These are phyloP conservation scores for Dicaeum eximium DNA, from an alignment of 2,113 vertebrate species.

Conservation along the genomic window DNA sequence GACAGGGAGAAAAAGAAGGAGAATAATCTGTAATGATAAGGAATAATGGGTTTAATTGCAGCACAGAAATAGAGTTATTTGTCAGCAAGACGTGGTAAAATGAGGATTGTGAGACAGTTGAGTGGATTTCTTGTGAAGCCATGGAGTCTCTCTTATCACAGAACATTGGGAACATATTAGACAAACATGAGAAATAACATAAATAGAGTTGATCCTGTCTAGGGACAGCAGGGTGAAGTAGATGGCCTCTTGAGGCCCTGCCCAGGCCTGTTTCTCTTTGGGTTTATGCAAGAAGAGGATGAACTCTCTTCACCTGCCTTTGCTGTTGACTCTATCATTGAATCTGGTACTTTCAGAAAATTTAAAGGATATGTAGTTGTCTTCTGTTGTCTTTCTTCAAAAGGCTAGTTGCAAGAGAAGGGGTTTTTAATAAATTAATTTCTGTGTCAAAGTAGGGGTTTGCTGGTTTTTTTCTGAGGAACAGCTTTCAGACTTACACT, in stretches of 20 bases:
- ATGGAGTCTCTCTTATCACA: constrained; percentile 14
- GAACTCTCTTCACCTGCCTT: constrained; percentile 3
- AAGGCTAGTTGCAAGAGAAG: not conserved
- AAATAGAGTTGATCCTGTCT: constrained; percentile 40
- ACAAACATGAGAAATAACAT: constrained; percentile 20
- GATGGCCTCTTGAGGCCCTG: not conserved
- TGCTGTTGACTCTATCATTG: not conserved
- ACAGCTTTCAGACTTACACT: not conserved
- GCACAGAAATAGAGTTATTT: not conserved
- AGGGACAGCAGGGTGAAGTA: not conserved
- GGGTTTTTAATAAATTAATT: not conserved
- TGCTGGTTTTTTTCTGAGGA: not conserved
- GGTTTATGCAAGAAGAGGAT: not conserved
- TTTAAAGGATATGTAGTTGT: not conserved
- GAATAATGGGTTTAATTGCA: constrained; percentile 22
- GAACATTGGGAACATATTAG: not conserved
- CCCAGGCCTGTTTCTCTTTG: not conserved
- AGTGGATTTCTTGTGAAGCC: not conserved
- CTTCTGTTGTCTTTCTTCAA: not conserved
- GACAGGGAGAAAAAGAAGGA: not conserved
- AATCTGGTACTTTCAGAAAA: not conserved
- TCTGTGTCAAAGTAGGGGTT: not conserved
- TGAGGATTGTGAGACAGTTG: not conserved
- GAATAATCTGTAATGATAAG: constrained; percentile 14
- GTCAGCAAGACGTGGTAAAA: not conserved